Base-by-base conservation (phyloP, 1,140 invertebrate genomes). In the Holcopasites calliopsidis region DNA sequence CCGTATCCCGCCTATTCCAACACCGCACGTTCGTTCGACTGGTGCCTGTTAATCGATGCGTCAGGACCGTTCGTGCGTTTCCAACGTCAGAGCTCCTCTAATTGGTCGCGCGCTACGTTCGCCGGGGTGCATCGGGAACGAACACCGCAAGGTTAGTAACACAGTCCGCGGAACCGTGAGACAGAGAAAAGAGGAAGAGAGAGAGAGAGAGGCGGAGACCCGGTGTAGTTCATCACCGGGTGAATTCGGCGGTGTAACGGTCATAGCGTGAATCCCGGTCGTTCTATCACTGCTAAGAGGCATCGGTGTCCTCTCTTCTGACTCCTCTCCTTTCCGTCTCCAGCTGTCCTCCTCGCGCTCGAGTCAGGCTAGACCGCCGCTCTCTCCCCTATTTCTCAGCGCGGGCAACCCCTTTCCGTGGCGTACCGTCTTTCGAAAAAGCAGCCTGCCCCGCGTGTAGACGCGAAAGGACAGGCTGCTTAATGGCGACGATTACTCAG, bases 401-500 rank as follows among this genome's bases (percentile, higher is more conserved):
- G 35, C 21, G 68, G 23, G 52, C 60, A 82, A 55, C 61, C 80
- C 62, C 69, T 72, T 73, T 71, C 33, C 66, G 35, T 68, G 49
- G 42, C 42, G 42, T 52, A 47, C 44, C 40, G 74, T 35, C 81
- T 71, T 82, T 69, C 68, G 18, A 80, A 76, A 79, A 77, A 68
- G 35, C 50, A n/a, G 33, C 38, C 40, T 13, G n/a, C 49, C 38
- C 35, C 52, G 65, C 55, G 55, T 44, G 64, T 61, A 70, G 71
- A 79, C 61, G 66, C 77, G 86, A 85, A 82, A 88, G 80, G 89
- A 90, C 89, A 90, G 89, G 84, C 86, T 91, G 85, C 81, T 91
- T 90, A 91, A 91, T 91, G 89, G 84, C 69, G 52, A 75, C 85
- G 86, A 91, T 91, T 91, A 91, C 87, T 91, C 90, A 91, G 84